These are phyloP conservation scores for Notolepis coatsorum DNA, from an alignment of 2,797 vertebrate species.

Conservation along the genomic window DNA sequence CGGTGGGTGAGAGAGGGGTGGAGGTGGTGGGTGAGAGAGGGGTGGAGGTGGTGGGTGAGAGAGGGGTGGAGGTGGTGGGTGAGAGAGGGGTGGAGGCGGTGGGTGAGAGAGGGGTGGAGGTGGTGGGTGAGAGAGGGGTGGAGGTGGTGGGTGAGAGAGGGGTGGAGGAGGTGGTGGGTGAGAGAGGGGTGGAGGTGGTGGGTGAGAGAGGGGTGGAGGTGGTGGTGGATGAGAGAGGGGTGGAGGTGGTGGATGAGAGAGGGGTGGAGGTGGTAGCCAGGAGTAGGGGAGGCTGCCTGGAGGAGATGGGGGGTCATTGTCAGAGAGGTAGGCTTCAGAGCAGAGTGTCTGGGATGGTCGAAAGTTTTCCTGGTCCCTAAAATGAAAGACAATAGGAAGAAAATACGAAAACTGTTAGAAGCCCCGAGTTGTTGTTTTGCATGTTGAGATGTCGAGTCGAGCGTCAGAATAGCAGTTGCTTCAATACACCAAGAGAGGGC, in stretches of 20 bases:
- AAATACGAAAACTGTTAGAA: background rate
- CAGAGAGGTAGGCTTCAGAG: conserved; percentile 49
- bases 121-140: conserved; percentile 39
- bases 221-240: conserved; percentile 48
- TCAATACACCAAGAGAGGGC: conserved; percentile 37
- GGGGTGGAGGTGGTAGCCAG: conserved; percentile 17
- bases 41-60: conserved; percentile 51
- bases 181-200: conserved; percentile 48
- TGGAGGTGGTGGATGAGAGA: conserved; percentile 45
- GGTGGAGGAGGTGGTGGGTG: conserved; percentile 56
- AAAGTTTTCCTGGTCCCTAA: conserved; percentile 25
- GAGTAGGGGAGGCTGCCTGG: conserved; percentile 43
- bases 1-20: conserved; percentile 39
- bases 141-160: conserved; percentile 7
- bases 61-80: conserved; percentile 65
- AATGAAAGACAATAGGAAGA: conserved; percentile 12
- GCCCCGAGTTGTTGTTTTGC: background rate
- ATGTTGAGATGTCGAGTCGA: background rate
- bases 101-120: background rate
- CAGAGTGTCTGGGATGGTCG: background rate
- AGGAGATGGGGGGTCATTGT: conserved; percentile 58
- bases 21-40: conserved; percentile 7
- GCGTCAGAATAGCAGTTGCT: background rate
- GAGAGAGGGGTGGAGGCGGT: conserved; percentile 24
- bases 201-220: conserved; percentile 29